phyloP scores from a whole-genome alignment of 2,888 invertebrate genomes.

The Tipula unca region DNA sequence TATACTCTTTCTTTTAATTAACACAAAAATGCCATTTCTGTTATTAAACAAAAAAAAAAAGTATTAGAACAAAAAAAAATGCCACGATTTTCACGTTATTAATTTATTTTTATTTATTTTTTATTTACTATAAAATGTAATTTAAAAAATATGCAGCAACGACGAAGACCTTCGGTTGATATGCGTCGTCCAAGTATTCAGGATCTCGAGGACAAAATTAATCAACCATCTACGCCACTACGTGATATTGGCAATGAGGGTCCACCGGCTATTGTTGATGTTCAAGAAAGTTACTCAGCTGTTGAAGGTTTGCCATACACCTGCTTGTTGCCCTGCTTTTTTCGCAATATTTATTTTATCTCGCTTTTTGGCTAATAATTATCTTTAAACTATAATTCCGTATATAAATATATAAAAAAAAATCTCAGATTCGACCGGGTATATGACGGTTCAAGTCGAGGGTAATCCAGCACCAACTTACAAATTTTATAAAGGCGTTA shows the following conservation, averaged over 20 bases:
- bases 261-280: slow-evolving; percentile 84
- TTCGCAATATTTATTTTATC: not conserved
- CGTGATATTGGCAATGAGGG: slow-evolving; percentile 70
- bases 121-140: slow-evolving; percentile 21
- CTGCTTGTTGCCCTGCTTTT: not conserved
- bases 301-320: slow-evolving; percentile 75
- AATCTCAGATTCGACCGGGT: slow-evolving; percentile 77
- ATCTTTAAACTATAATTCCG: not conserved
- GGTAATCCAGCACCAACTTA: slow-evolving; percentile 92
- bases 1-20: not conserved
- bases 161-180: slow-evolving; percentile 84
- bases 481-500: slow-evolving; percentile 90
- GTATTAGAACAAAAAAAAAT: not conserved
- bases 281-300: slow-evolving; percentile 90
- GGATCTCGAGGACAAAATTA: slow-evolving; percentile 82
- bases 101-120: not conserved
- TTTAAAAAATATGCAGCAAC: slow-evolving; percentile 41
- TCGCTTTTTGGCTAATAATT: not conserved
- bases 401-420: not conserved
- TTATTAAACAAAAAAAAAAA: not conserved
- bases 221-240: slow-evolving; percentile 84
- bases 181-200: slow-evolving; percentile 82
- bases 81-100: not conserved
- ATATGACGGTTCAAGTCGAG: slow-evolving; percentile 86
- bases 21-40: not conserved